These are phyloP conservation scores for Coptodon bakossiorum DNA, from an alignment of 2,113 vertebrate species.

Conservation along the genomic window DNA sequence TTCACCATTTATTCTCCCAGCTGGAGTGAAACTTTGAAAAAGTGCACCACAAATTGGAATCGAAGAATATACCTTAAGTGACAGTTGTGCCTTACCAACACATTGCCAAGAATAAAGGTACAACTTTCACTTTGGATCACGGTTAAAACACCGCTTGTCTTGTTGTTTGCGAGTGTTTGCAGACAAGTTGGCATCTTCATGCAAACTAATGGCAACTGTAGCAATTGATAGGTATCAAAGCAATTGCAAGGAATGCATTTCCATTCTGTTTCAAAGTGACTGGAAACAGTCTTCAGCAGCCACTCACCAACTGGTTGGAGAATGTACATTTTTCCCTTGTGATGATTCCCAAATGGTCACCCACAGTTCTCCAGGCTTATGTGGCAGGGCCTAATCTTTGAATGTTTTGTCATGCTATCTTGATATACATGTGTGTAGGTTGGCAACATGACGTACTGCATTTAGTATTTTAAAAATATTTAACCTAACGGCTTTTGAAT, in stretches of 20 bases:
- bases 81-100: neutral
- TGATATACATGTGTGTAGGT: neutral
- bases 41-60: neutral
- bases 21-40: neutral
- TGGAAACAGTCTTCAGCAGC: neutral
- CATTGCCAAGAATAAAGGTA: neutral
- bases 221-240: neutral
- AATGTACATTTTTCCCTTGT: neutral
- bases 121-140: neutral
- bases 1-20: neutral
- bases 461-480: neutral
- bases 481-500: neutral
- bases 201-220: neutral
- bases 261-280: neutral
- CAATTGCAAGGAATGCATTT: neutral
- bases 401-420: neutral
- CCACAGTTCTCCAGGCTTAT: neutral
- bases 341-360: neutral
- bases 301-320: neutral
- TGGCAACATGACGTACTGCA: neutral
- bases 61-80: neutral
- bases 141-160: accelerated
- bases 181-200: neutral
- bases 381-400: neutral
- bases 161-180: neutral